phyloP scores from a whole-genome alignment of 1,140 invertebrate species.

The Proctacanthus coquilletti region DNA sequence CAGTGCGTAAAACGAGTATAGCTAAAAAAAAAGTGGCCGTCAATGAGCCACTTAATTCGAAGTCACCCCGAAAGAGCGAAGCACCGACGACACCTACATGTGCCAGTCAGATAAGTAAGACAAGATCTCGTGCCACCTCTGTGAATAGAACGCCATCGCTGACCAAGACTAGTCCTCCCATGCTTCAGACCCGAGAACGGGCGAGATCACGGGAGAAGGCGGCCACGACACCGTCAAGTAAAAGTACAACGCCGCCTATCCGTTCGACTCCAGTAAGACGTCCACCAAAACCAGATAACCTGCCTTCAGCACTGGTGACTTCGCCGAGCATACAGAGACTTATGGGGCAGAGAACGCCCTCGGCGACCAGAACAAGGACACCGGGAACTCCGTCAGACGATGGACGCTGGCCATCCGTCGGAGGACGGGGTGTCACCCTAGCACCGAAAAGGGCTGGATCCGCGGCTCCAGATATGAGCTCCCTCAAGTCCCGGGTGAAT shows the following conservation, averaged over 20 bases:
- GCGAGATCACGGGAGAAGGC: constrained; percentile 38
- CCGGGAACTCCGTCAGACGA: constrained; percentile 51
- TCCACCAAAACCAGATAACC: constrained; percentile 34
- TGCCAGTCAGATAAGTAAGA: constrained; percentile 2
- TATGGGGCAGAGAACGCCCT: constrained; percentile 39
- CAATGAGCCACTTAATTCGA: constrained; percentile 15
- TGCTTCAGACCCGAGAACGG: constrained; percentile 33
- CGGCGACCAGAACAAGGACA: constrained; percentile 38
- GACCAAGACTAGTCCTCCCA: constrained; percentile 34
- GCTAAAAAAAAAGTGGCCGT: constrained; percentile 27
- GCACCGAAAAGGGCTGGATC: constrained; percentile 12
- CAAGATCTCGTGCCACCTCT: constrained; percentile 16
- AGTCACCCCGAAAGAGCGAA: constrained; percentile 9
- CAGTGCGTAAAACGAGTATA: constrained; percentile 11
- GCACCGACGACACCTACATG: constrained; percentile 28
- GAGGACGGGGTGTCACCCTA: constrained; percentile 7
- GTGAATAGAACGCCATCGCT: constrained; percentile 35
- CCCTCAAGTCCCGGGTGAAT: constrained; percentile 21
- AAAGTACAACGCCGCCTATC: constrained; percentile 24
- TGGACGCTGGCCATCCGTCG: constrained; percentile 42
- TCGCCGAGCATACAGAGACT: constrained; percentile 34
- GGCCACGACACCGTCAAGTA: constrained; percentile 24
- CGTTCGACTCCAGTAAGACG: constrained; percentile 33
- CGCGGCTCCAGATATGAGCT: constrained; percentile 21
- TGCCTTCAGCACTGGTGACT: constrained; percentile 24